Evolutionary conservation across 2,888 invertebrate genomes (phyloP).

Genomic region (Anagyrus pseudococci): DNA sequence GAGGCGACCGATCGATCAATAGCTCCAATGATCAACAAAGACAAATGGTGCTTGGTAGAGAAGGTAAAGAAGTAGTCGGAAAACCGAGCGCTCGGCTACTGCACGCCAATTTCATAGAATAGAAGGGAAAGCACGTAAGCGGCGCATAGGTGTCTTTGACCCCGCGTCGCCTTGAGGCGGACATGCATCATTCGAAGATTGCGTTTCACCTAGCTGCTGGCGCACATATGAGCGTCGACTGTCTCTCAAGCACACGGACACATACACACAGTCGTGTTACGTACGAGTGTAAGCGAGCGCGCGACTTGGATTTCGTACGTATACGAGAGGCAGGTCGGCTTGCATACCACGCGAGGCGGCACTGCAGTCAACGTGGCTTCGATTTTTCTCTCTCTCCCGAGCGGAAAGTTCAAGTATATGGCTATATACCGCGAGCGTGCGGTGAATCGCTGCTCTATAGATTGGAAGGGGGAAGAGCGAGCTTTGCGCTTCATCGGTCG

Average conservation of each 20-base stretch:
- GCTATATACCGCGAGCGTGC: background rate
- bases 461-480: too few species aligned
- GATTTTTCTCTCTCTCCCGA: conserved; percentile 8
- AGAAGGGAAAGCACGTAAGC: conserved; percentile 26
- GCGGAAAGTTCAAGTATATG: conserved; percentile 24
- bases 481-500: background rate
- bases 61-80: conserved; percentile 2
- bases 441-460: too few species aligned
- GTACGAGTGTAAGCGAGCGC: too few species aligned
- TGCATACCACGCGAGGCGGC: too few species aligned
- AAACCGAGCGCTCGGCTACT: conserved; percentile 15
- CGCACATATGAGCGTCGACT: background rate
- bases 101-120: conserved; percentile 26
- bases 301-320: too few species aligned
- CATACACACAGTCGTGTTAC: too few species aligned
- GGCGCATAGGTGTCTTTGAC: conserved; percentile 28
- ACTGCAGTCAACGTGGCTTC: background rate
- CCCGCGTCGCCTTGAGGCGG: conserved; percentile 35
- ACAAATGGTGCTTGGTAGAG: too few species aligned
- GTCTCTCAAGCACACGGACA: background rate
- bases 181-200: conserved; percentile 36
- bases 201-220: conserved; percentile 23
- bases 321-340: too few species aligned
- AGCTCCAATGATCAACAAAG: too few species aligned
- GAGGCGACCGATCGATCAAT: too few species aligned